Base-by-base conservation (phyloP, 2,888 invertebrate genomes). In the Thymelicus lineola region DNA sequence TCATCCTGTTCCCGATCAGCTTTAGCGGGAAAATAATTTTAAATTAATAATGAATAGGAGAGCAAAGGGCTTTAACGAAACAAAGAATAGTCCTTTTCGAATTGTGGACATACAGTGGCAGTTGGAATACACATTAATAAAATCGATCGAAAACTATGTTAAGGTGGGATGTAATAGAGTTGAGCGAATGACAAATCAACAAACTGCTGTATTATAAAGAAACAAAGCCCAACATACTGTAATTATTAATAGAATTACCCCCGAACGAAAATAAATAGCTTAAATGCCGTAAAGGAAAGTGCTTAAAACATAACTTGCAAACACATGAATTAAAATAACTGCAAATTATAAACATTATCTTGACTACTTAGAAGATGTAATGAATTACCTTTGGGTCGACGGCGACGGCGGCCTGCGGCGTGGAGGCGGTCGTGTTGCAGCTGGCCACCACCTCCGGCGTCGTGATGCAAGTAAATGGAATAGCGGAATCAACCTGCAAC, bases 391-490 rank as follows among this genome's bases (percentile, higher is more conserved):
- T 93, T 17, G 87, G 82, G 75, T 93, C 93, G 71, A 87, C 82
- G 64, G 88, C 84, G 76, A 86, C 83, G 20, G 88, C 80, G 14
- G 89, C 74, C 76, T 85, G 61, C 0, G 86, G 75, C 50, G 86
- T 79, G 66, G 91, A 87, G 45, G 91, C 79, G 55, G 92, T 90
- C 72, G 91, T 90, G 85, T 86, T 89, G 87, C 92, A 91, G 79
- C 89, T 89, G 75, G 89, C 78, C 84, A 90, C 92, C 77, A 92
- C 93, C 87, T 92, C 93, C 70, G 93, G 91, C 70, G 89, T 90
- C 79, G 93, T 92, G 90, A 93, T 93, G 90, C 93, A 93, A 86
- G 89, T 92, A 85, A 93, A 93, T 82, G 93, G 90, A 82, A 93
- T 92, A 74, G 91, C 90, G 71, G 93, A 86, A 82, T 93, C 93